phyloP scores from a whole-genome alignment of 2,888 invertebrate genomes.

The Caenorhabditis sp. region DNA sequence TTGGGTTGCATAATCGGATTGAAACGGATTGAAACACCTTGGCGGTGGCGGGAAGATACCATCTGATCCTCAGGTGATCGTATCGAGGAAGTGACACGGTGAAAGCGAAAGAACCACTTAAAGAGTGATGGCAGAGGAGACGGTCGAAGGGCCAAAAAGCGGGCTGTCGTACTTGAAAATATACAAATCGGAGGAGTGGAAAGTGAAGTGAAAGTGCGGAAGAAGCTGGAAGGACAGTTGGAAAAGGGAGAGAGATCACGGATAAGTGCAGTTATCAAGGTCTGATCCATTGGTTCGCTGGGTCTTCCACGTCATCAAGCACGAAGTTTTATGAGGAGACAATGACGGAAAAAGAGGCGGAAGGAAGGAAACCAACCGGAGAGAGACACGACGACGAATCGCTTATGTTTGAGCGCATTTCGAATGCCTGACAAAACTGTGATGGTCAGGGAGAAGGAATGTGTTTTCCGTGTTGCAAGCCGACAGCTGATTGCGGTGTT shows the following conservation, averaged over 20 bases:
- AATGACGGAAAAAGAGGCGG: conserved; percentile 23
- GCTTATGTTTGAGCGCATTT: conserved; percentile 41
- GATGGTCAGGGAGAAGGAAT: conserved; percentile 25
- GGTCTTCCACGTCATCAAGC: conserved; percentile 45
- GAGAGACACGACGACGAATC: too few relatives aligned
- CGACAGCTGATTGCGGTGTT: conserved; percentile 48
- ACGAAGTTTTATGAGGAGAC: background rate
- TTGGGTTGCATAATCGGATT: conserved; percentile 54
- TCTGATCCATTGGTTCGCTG: conserved; percentile 47
- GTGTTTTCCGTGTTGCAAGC: conserved; percentile 55
- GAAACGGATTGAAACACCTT: conserved; percentile 9
- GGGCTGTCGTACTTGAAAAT: conserved; percentile 51
- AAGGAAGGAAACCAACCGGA: conserved; percentile 13
- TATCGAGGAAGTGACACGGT: conserved; percentile 39
- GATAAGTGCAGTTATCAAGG: conserved; percentile 51
- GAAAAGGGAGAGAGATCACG: conserved; percentile 18
- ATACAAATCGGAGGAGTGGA: conserved; percentile 30
- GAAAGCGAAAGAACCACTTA: conserved; percentile 36
- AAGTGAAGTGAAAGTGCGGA: conserved; percentile 30
- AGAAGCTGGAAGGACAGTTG: conserved; percentile 14
- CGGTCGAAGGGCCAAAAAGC: conserved; percentile 30
- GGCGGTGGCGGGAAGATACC: conserved; percentile 20
- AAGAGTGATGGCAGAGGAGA: conserved; percentile 19
- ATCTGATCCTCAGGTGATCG: conserved; percentile 51
- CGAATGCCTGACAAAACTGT: conserved; percentile 51